phyloP scores from a whole-genome alignment of 1,140 invertebrate genomes.

The Achatina immaculata region DNA sequence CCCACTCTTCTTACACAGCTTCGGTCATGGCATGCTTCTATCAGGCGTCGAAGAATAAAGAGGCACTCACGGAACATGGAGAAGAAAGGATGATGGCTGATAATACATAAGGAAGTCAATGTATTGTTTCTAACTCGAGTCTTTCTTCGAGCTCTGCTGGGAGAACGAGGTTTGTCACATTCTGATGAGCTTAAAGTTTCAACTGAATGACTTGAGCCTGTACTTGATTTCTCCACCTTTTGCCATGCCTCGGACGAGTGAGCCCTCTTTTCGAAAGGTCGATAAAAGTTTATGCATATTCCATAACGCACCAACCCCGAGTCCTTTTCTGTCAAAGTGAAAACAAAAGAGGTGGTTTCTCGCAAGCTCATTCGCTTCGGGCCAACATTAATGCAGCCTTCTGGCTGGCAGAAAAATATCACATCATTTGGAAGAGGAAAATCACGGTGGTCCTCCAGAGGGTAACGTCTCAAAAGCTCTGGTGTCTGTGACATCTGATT shows the following conservation, averaged over 20 bases:
- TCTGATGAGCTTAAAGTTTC: constrained; percentile 79
- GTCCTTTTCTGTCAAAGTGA: constrained; percentile 99
- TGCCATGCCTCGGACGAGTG: constrained; percentile 50
- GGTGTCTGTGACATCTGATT: constrained; percentile 70
- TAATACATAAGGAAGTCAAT: constrained; percentile 94
- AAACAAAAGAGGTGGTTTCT: constrained; percentile 97
- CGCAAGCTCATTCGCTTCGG: constrained; percentile 80
- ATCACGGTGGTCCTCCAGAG: constrained; percentile 94
- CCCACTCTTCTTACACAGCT: constrained; percentile 88
- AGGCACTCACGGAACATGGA: constrained; percentile 97
- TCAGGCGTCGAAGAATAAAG: constrained; percentile 92
- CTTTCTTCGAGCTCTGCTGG: constrained; percentile 57
- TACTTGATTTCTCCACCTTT: constrained; percentile 44
- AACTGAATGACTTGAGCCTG: constrained; percentile 53
- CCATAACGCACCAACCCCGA: constrained; percentile 86
- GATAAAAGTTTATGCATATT: constrained; percentile 98
- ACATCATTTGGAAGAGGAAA: constrained; percentile 97
- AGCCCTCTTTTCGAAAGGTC: constrained; percentile 81
- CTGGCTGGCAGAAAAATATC: constrained; percentile 99
- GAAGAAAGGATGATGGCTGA: constrained; percentile 99
- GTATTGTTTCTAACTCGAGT: constrained; percentile 76
- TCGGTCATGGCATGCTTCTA: constrained; percentile 96
- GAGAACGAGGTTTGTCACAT: constrained; percentile 72
- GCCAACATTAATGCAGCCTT: constrained; percentile 93
- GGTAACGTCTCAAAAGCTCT: constrained; percentile 83